Evolutionary conservation across 2,888 invertebrate genomes (phyloP).

Genomic region (Pantelozetes paolii): DNA sequence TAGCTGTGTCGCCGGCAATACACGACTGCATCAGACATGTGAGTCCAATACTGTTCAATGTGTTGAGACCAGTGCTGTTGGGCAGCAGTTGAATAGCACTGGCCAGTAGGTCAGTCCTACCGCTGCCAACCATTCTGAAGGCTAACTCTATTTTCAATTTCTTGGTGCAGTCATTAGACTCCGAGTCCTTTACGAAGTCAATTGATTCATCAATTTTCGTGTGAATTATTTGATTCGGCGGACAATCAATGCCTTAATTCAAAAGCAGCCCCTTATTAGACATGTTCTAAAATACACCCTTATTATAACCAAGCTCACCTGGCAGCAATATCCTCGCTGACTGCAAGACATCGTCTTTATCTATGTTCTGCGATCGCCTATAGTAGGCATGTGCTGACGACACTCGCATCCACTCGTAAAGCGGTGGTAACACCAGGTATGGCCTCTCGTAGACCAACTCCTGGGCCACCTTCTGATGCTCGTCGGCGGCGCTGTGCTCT

Average conservation of each 20-base stretch:
- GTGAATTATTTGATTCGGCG: constrained; percentile 61
- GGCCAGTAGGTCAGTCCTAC: constrained; percentile 70
- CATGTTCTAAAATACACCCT: too few relatives aligned
- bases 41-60: constrained; percentile 59
- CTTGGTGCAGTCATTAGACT: constrained; percentile 60
- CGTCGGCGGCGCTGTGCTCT: constrained; percentile 58
- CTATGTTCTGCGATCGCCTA: constrained; percentile 70
- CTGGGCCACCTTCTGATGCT: constrained; percentile 52
- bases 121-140: constrained; percentile 74
- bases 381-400: constrained; percentile 72
- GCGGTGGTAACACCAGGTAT: constrained; percentile 78
- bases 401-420: constrained; percentile 85
- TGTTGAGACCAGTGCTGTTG: constrained; percentile 57
- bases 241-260: constrained; percentile 66
- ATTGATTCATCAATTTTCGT: constrained; percentile 57
- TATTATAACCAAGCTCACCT: constrained; percentile 54
- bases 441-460: constrained; percentile 80
- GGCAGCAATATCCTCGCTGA: constrained; percentile 78
- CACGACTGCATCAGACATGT: constrained; percentile 79
- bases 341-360: constrained; percentile 81
- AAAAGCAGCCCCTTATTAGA: background rate
- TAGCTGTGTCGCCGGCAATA: constrained; percentile 71
- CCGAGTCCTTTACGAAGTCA: constrained; percentile 54
- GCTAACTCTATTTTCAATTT: constrained; percentile 68
- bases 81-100: constrained; percentile 72